These are phyloP conservation scores for Acestrorhynchus altus DNA, from an alignment of 2,797 vertebrate species.

Conservation along the genomic window DNA sequence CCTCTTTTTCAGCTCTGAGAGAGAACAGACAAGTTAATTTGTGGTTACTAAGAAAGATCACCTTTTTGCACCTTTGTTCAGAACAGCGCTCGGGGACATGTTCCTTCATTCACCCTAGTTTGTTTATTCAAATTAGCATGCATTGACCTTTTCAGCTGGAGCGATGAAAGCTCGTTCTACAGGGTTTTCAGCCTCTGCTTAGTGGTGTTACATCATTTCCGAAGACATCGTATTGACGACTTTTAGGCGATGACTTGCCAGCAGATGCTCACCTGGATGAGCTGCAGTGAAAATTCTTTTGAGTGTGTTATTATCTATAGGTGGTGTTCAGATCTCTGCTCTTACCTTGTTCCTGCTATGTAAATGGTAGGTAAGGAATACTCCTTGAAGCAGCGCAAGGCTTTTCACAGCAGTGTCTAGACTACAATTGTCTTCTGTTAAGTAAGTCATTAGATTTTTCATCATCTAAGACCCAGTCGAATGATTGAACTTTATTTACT, in stretches of 20 bases:
- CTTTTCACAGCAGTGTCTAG: background rate
- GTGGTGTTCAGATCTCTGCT: conserved; percentile 40
- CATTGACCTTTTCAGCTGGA: conserved; percentile 29
- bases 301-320: conserved; percentile 6
- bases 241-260: background rate
- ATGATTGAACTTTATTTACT: too few relatives aligned
- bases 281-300: conserved; percentile 18
- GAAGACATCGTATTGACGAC: background rate
- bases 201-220: background rate
- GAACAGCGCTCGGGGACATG: conserved; percentile 13
- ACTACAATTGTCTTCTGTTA: too few relatives aligned
- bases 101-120: conserved; percentile 49
- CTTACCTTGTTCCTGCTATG: conserved; percentile 24
- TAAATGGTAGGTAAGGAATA: conserved; percentile 21
- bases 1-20: conserved; percentile 34
- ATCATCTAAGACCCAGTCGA: too few relatives aligned
- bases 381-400: background rate
- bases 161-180: conserved; percentile 14
- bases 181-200: background rate
- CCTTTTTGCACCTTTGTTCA: conserved; percentile 25
- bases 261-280: conserved; percentile 12
- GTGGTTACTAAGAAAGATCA: conserved; percentile 38
- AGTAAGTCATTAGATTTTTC: too few relatives aligned
- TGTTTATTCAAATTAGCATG: conserved; percentile 67
- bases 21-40: conserved; percentile 39